A percentile compares a stretch with the other conserved stretches of the same genome.
Conservation (phyloP, 2,113 vertebrate genomes). For the Dipodomys spectabilis region DNA sequence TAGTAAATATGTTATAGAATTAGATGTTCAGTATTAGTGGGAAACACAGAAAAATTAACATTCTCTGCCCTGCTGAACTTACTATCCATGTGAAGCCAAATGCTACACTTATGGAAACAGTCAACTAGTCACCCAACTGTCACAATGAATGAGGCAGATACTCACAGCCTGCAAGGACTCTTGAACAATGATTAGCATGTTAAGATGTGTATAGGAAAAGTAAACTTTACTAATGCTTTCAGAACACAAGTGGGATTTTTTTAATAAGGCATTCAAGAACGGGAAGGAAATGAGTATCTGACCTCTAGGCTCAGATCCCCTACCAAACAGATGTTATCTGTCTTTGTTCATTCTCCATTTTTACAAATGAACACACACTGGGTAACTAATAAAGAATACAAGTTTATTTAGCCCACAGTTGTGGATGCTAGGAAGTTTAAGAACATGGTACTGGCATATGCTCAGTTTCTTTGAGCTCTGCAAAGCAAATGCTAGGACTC, state of each 20-base stretch:
- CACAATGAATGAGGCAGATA: background rate
- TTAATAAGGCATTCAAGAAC: conserved; percentile 3
- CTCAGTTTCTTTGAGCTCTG: background rate
- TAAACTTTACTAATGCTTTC: background rate
- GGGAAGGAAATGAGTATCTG: background rate
- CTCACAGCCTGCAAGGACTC: background rate
- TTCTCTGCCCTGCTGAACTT: background rate
- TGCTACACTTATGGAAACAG: background rate
- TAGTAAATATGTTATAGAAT: conserved; percentile 3
- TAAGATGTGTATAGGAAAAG: background rate
- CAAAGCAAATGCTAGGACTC: background rate
- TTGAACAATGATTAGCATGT: background rate
- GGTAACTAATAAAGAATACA: background rate
- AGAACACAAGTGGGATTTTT: background rate
- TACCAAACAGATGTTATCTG: background rate
- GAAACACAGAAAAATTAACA: background rate
- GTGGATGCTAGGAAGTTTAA: background rate
- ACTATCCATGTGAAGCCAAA: background rate
- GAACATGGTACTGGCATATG: background rate
- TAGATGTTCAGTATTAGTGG: background rate
- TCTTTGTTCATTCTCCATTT: background rate
- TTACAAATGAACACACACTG: background rate
- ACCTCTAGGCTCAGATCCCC: background rate
- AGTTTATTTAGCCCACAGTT: background rate
- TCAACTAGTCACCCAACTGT: background rate